A percentile compares a stretch with the other conserved stretches of the same genome.
phyloP scores from a whole-genome alignment of 64 coral and sea anemone species.

The Astreopora myriophthalma region DNA sequence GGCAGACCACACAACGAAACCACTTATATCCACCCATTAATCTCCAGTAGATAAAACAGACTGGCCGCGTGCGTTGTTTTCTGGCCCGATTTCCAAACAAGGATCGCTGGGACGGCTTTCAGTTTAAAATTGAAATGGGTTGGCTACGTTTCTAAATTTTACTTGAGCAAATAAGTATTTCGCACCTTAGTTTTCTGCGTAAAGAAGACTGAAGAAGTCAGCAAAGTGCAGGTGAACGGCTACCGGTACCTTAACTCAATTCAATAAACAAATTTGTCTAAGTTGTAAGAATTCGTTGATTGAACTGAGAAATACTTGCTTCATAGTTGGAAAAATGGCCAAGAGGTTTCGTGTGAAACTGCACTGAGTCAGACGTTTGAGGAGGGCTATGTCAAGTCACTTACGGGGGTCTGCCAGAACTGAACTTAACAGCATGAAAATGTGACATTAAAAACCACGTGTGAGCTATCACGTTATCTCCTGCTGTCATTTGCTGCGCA shows the following conservation, averaged over 20 bases:
- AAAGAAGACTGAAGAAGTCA: conserved; percentile 1
- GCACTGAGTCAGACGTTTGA: neutral
- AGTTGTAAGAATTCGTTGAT: neutral
- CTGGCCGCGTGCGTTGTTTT: neutral
- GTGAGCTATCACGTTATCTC: conserved; percentile 49
- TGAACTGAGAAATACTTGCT: neutral
- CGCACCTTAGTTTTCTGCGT: neutral
- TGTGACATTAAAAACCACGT: conserved; percentile 42
- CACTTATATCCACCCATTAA: neutral
- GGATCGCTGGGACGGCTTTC: too few relatives aligned
- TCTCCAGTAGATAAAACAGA: neutral
- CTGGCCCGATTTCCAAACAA: too few relatives aligned
- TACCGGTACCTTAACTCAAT: neutral
- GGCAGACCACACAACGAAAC: conserved; percentile 37
- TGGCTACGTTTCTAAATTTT: neutral
- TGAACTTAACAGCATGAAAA: conserved; percentile 34
- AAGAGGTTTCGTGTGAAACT: neutral
- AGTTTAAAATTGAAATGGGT: neutral
- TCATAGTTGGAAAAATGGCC: neutral
- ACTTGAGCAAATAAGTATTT: neutral
- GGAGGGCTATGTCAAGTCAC: neutral
- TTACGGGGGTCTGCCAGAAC: conserved; percentile 16
- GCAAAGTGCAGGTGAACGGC: neutral
- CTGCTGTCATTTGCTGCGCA: neutral
- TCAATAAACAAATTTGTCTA: neutral